These are phyloP conservation scores for Nephrotoma appendiculata DNA, from an alignment of 2,888 invertebrate species.

Conservation along the genomic window DNA sequence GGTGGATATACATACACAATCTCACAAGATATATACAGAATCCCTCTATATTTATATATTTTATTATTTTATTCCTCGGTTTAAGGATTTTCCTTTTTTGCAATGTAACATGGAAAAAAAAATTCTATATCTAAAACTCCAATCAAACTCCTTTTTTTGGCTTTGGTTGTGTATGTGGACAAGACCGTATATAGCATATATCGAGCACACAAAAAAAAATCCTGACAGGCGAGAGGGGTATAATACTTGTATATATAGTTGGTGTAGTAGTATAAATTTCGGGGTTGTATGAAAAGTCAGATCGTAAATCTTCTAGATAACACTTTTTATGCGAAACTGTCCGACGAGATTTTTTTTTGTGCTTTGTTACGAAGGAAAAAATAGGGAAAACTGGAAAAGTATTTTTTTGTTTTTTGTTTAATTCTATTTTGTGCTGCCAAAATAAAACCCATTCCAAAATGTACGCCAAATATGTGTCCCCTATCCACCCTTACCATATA, in stretches of 20 bases:
- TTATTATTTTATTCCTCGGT: neutral
- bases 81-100: neutral
- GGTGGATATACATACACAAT: neutral
- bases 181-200: neutral
- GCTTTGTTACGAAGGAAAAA: neutral
- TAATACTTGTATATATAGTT: neutral
- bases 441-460: neutral
- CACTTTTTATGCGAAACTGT: conserved; percentile 35
- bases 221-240: neutral
- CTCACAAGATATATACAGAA: neutral
- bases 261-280: conserved; percentile 9
- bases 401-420: neutral
- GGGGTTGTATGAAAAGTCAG: conserved; percentile 34
- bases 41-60: neutral
- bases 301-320: conserved; percentile 36
- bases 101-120: neutral
- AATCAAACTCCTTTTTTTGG: neutral
- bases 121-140: neutral
- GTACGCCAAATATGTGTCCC: neutral
- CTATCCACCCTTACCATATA: neutral
- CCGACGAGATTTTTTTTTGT: conserved; percentile 16
- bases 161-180: neutral
- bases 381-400: neutral
- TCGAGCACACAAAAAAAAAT: neutral
- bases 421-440: neutral